Conservation (phyloP, 2,888 invertebrate genomes). For the Lithosia quadra region DNA sequence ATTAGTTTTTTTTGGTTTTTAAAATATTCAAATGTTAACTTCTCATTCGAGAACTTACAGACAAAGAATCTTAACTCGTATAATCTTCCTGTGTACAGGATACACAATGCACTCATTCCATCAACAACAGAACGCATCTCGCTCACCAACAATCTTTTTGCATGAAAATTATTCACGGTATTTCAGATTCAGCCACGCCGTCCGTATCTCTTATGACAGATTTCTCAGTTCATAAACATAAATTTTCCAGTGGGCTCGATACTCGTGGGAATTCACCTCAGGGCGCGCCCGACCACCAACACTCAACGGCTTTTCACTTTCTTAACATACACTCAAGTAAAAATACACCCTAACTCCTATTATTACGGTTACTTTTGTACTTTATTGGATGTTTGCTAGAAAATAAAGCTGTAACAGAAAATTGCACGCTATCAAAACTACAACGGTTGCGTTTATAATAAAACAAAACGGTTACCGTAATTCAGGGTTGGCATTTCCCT, state of each 20-base stretch:
- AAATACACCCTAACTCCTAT: conserved; percentile 54
- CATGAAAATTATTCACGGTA: conserved; percentile 83
- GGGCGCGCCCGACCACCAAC: conserved; percentile 81
- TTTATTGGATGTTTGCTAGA: conserved; percentile 57
- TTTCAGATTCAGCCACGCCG: conserved; percentile 80
- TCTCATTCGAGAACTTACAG: too few relatives aligned
- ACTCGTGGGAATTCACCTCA: conserved; percentile 83
- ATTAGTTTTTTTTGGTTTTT: too few relatives aligned
- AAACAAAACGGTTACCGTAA: conserved; percentile 72
- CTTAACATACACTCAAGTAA: conserved; percentile 52
- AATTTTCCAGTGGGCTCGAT: conserved; percentile 82
- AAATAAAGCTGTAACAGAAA: conserved; percentile 80
- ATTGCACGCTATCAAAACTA: conserved; percentile 56
- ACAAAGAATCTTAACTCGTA: too few relatives aligned
- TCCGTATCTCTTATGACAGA: conserved; percentile 84
- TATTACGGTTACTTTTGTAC: conserved; percentile 45
- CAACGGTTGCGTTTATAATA: conserved; percentile 73
- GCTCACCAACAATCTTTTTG: conserved; percentile 47
- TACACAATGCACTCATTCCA: too few relatives aligned
- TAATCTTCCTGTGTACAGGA: too few relatives aligned
- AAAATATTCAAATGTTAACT: too few relatives aligned
- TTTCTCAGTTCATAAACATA: conserved; percentile 86
- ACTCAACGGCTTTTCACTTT: conserved; percentile 84
- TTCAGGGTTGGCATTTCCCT: conserved; percentile 44
- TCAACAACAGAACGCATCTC: conserved; percentile 29